Conservation (phyloP, 2,888 invertebrate genomes). For the Ceratothoa steindachneri region DNA sequence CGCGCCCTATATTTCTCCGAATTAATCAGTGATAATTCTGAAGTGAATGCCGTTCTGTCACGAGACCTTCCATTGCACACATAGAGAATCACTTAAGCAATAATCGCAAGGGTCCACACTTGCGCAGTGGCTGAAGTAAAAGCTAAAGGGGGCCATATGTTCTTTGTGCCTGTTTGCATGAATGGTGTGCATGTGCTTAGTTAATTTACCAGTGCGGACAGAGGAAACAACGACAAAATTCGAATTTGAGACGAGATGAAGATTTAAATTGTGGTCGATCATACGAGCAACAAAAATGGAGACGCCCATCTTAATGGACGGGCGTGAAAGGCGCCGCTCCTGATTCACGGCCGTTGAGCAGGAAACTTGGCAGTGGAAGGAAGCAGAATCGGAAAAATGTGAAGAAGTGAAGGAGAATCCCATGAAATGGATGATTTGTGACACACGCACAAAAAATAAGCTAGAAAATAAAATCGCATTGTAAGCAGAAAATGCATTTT, state of each 20-base stretch:
- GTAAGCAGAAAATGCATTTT: neutral
- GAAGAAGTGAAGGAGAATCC: neutral
- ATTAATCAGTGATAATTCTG: neutral
- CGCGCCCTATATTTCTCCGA: neutral
- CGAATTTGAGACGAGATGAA: neutral
- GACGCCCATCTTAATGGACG: neutral
- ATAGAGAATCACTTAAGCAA: too few species aligned
- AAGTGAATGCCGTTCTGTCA: neutral
- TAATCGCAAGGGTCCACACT: too few species aligned
- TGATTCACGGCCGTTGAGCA: constrained; percentile 4
- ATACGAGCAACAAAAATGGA: neutral
- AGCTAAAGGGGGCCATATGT: too few species aligned
- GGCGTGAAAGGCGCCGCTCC: neutral
- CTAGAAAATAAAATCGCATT: too few species aligned
- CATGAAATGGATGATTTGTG: neutral
- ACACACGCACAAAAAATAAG: neutral
- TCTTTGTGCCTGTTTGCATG: too few species aligned
- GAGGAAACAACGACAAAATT: neutral
- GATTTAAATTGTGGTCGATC: neutral
- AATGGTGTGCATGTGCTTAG: too few species aligned
- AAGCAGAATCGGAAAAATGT: neutral
- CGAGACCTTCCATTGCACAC: neutral
- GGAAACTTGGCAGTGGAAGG: neutral
- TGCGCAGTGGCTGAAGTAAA: too few species aligned
- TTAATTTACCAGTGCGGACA: too few species aligned